These are phyloP conservation scores for Desoria tigrina DNA, from an alignment of 2,888 invertebrate genomes.

Conservation along the genomic window DNA sequence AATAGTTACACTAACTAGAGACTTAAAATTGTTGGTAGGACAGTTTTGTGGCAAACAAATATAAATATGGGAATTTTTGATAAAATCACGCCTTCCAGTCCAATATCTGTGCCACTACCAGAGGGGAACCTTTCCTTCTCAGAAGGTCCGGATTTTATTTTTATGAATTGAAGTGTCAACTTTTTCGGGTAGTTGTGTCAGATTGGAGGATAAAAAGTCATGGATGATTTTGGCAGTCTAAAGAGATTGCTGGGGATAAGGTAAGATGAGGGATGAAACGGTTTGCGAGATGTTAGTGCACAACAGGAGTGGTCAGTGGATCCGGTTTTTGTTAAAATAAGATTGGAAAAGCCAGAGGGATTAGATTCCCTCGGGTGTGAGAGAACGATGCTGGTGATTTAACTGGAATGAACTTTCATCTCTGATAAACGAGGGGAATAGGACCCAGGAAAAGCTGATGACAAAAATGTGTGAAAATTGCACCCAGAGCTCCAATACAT, in stretches of 20 bases:
- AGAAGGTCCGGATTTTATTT: too few relatives aligned
- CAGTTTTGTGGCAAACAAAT: too few relatives aligned
- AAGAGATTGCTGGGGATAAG: not conserved
- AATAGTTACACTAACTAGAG: too few relatives aligned
- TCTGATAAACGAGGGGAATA: conserved; percentile 53
- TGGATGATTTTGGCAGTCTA: not conserved
- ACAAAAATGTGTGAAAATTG: conserved; percentile 54
- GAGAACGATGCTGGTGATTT: conserved; percentile 50
- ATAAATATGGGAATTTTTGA: too few relatives aligned
- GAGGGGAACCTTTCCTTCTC: too few relatives aligned
- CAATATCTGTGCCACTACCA: too few relatives aligned
- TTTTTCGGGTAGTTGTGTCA: too few relatives aligned
- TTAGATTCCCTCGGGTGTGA: conserved; percentile 41
- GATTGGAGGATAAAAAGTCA: too few relatives aligned
- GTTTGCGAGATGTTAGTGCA: not conserved
- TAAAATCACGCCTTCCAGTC: too few relatives aligned
- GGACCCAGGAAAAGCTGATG: conserved; percentile 48
- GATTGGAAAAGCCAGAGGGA: conserved; percentile 22
- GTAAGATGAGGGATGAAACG: not conserved
- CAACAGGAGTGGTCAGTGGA: conserved; percentile 14
- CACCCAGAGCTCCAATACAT: conserved; percentile 53
- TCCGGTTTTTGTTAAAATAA: conserved; percentile 20
- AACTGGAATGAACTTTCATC: conserved; percentile 53
- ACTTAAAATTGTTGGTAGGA: too few relatives aligned
- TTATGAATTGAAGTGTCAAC: too few relatives aligned